A percentile compares a stretch with the other conserved stretches of the same genome.
Evolutionary conservation across 1,140 invertebrate species (phyloP).

Genomic region (Alviniconcha marisindica): DNA sequence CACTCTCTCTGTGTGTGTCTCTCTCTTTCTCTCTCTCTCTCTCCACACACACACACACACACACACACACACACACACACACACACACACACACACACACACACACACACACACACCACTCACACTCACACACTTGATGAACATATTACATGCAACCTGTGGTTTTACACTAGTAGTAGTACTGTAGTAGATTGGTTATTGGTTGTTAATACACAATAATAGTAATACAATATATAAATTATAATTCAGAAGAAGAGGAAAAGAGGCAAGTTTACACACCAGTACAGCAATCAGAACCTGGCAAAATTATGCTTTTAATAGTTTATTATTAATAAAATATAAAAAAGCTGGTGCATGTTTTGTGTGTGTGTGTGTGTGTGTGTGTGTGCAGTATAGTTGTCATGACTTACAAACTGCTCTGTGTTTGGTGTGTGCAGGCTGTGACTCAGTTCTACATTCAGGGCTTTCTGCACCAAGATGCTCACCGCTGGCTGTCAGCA

Average conservation of each 20-base stretch:
- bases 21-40: background rate
- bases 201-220: background rate
- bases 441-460: slow-evolving; percentile 78
- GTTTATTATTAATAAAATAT: background rate
- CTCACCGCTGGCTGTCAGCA: slow-evolving; percentile 88
- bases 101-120: slow-evolving; percentile 11
- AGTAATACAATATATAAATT: background rate
- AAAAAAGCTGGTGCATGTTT: no score
- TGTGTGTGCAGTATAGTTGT: background rate
- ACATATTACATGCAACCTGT: no score
- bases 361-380: background rate
- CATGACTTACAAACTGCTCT: background rate
- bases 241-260: background rate
- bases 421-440: slow-evolving; percentile 54
- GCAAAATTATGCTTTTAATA: background rate
- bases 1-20: background rate
- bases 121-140: background rate
- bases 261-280: background rate
- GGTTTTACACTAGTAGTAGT: no score
- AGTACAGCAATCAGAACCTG: no score
- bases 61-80: slow-evolving; percentile 25
- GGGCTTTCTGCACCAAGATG: slow-evolving; percentile 80
- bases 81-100: slow-evolving; percentile 13
- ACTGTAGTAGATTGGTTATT: no score
- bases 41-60: slow-evolving; percentile 12